Evolutionary conservation across 1,140 invertebrate genomes (phyloP), one percentile per base, ranked within the genome.

Genomic region (Zelostemma sp.): DNA sequence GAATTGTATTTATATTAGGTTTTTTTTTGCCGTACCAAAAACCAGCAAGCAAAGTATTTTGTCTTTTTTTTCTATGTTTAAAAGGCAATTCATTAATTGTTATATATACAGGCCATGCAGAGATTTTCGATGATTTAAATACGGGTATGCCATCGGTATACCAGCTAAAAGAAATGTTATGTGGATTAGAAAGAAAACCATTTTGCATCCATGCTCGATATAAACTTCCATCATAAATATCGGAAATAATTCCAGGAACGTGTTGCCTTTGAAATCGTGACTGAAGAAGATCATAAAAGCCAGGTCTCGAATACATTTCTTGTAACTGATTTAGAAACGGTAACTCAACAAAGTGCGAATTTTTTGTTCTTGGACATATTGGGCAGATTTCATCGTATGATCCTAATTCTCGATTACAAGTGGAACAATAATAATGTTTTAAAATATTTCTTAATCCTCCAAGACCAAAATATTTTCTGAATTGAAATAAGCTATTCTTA

Each of bases 71-170:
- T 11, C 74, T 58, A 47, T 72, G 49, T 46, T 61, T 17, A 47
- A 65, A 77, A 1, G 68, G 54, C 21, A 81, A 54, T 64, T 82
- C 77, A 60, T 80, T 81, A 1, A 82, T 62, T 31, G 68, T 59
- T 5, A 75, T 46, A 31, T 77, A 72, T 11, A 81, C 51, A 19
- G 78, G 78, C 78, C 80, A 82, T 33, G 76, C 60, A 54, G 69
- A 73, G 16, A 70, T 6, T n/a, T n/a, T n/a, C n/a, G n/a, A n/a
- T n/a, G n/a, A n/a, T n/a, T n/a, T n/a, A n/a, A n/a, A n/a, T n/a
- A 81, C 65, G 6, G 77, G 73, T 33, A 80, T 61, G 0, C 77
- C 80, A 46, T 82, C 79, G 9, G 75, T 77, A 49, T 75, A 74
- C 60, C 61, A 74, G 8, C 21, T 63, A 16, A 74, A 68, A 4